phyloP scores from a whole-genome alignment of 2,113 vertebrate genomes.

The Recurvirostra avosetta region DNA sequence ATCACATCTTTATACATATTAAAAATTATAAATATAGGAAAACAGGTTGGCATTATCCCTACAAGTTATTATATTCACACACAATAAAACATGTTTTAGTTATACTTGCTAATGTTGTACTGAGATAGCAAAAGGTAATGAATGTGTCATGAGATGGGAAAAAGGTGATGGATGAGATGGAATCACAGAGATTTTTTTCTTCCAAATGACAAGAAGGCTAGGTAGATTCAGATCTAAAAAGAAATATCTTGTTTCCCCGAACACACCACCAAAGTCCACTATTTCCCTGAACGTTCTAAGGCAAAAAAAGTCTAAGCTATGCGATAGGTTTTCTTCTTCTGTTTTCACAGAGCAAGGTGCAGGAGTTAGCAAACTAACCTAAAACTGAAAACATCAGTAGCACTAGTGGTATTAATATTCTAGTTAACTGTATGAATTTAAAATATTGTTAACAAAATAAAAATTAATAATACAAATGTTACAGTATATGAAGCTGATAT shows the following conservation, averaged over 20 bases:
- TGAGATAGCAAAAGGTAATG: neutral
- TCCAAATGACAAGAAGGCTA: neutral
- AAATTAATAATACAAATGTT: neutral
- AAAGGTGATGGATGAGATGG: neutral
- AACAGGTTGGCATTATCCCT: fast-evolving
- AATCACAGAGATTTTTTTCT: neutral
- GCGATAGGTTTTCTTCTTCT: neutral
- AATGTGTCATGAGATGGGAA: neutral
- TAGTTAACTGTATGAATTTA: neutral
- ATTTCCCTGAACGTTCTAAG: neutral
- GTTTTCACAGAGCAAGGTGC: neutral
- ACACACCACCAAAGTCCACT: neutral
- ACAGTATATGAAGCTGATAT: neutral
- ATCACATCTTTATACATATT: neutral
- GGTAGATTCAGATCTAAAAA: neutral
- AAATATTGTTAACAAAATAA: neutral
- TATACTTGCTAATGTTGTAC: neutral
- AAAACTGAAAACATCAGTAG: neutral
- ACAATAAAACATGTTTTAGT: neutral
- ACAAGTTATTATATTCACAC: neutral
- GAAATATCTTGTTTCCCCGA: neutral
- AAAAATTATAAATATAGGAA: neutral
- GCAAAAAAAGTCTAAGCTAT: neutral
- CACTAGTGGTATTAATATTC: neutral
- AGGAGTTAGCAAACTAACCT: neutral